phyloP scores from a whole-genome alignment of 2,797 vertebrate species.

The Anguilla marmorata region DNA sequence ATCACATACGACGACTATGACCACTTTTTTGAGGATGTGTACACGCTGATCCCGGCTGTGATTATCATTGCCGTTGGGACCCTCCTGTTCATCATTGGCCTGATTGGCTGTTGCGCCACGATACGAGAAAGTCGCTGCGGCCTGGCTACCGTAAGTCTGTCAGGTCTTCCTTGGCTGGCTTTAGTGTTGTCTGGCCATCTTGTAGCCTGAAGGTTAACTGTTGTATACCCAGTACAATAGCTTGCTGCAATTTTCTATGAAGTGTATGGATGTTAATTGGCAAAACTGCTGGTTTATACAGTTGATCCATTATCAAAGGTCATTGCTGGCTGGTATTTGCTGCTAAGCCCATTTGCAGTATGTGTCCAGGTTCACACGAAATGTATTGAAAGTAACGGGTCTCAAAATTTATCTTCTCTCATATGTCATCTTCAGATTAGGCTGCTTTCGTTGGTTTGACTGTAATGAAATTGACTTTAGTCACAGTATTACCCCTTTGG shows the following conservation, averaged over 20 bases:
- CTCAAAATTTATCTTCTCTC: not conserved
- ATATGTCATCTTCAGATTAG: not conserved
- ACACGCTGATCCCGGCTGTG: conserved; percentile 90
- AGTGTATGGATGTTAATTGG: not conserved
- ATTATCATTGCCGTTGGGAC: conserved; percentile 93
- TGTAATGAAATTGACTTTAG: not conserved
- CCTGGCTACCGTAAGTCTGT: conserved; percentile 83
- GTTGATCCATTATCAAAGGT: not conserved
- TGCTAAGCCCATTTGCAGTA: not conserved
- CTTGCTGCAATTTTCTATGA: not conserved
- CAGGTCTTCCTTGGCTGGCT: not conserved
- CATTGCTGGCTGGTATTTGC: not conserved
- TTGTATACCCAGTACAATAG: not conserved
- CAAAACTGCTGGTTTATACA: not conserved
- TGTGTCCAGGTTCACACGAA: not conserved
- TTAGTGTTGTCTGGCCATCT: not conserved
- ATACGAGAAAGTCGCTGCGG: conserved; percentile 95
- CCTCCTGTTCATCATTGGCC: conserved; percentile 90
- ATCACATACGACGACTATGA: conserved; percentile 98
- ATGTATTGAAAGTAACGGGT: not conserved
- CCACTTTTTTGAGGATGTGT: conserved; percentile 96
- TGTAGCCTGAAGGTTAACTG: not conserved
- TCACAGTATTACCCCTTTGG: not conserved
- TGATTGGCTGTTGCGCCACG: conserved; percentile 96
- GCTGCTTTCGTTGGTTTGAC: not conserved